Conservation (phyloP, 1,140 invertebrate genomes). For the Brachionus asplanchnoidis region DNA sequence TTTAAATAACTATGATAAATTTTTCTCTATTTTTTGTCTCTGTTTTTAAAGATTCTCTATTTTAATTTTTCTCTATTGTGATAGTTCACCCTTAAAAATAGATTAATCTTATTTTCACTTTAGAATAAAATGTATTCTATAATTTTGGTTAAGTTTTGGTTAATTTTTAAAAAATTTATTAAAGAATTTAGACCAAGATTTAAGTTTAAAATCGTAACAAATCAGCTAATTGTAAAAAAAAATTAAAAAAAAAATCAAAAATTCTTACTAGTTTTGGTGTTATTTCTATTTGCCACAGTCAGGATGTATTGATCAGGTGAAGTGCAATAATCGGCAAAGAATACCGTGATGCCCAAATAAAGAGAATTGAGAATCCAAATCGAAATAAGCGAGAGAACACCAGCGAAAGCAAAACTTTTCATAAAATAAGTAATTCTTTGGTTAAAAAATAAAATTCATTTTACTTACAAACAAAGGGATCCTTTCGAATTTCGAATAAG, state of each 20-base stretch:
- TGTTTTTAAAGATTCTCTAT: too few species aligned
- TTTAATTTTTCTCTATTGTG: too few species aligned
- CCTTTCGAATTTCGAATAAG: slow-evolving; percentile 36
- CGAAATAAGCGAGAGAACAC: slow-evolving; percentile 22
- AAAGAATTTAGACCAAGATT: too few species aligned
- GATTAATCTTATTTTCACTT: too few species aligned
- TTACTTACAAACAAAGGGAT: slow-evolving; percentile 32
- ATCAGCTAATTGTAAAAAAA: not conserved
- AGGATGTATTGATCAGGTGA: slow-evolving; percentile 29
- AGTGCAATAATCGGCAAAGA: slow-evolving; percentile 37
- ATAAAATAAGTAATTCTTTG: not conserved
- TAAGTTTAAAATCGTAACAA: too few species aligned
- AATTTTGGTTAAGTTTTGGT: too few species aligned
- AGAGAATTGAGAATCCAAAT: slow-evolving; percentile 34
- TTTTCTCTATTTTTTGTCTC: too few species aligned
- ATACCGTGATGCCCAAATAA: slow-evolving; percentile 34
- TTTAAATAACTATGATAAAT: too few species aligned
- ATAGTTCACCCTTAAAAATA: too few species aligned
- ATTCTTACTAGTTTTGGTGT: slow-evolving; percentile 5
- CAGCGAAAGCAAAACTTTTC: slow-evolving; percentile 36
- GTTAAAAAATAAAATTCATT: not conserved
- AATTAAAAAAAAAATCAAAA: not conserved
- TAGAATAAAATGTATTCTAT: too few species aligned
- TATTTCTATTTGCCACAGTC: slow-evolving; percentile 17
- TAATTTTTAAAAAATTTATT: too few species aligned